A percentile compares a stretch with the other conserved stretches of the same genome.
Conservation (phyloP, 2,113 vertebrate genomes). For the Heloderma charlesbogerti region DNA sequence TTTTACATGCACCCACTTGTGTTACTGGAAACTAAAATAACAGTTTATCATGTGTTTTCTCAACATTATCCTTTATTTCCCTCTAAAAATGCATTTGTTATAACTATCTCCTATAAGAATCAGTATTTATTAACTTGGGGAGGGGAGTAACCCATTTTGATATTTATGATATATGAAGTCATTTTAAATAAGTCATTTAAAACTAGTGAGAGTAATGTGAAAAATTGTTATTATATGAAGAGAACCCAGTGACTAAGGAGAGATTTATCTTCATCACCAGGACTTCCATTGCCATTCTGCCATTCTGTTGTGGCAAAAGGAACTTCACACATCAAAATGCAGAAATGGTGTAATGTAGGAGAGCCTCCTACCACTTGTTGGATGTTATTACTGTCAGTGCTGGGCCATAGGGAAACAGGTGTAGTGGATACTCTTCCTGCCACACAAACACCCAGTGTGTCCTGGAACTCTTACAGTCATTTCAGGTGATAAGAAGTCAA, state of each 20-base stretch:
- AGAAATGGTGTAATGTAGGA: background rate
- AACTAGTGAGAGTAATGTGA: background rate
- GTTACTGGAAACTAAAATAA: background rate
- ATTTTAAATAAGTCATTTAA: slow-evolving; percentile 1
- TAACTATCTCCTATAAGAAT: background rate
- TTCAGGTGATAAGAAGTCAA: too few species aligned
- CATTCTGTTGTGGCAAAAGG: background rate
- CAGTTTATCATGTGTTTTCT: background rate
- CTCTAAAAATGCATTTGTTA: background rate
- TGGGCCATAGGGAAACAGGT: too few species aligned
- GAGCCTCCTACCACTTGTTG: background rate
- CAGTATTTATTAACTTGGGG: background rate
- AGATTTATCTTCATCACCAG: background rate
- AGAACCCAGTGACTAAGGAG: background rate
- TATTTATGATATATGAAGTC: background rate
- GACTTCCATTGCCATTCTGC: background rate
- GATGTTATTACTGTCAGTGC: background rate
- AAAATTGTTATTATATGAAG: background rate
- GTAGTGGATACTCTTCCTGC: background rate
- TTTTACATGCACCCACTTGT: background rate
- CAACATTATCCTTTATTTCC: background rate
- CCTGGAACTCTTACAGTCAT: too few species aligned
- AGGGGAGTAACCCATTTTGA: background rate
- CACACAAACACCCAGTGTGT: too few species aligned
- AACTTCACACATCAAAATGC: background rate